These are phyloP conservation scores for Colinus virginianus DNA, from an alignment of 2,113 vertebrate genomes.

Conservation along the genomic window DNA sequence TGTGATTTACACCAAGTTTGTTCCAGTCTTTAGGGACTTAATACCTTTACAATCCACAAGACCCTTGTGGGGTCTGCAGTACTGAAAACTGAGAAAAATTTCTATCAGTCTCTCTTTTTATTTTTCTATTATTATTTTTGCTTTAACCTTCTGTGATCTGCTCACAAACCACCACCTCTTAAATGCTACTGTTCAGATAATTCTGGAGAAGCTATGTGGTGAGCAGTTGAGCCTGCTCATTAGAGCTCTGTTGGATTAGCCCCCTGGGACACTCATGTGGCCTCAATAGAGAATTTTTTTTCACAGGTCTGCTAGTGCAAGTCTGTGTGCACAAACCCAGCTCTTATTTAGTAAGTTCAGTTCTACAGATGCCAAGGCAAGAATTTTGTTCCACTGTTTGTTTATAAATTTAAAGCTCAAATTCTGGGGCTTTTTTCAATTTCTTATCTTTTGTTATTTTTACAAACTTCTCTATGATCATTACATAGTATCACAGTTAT, in stretches of 20 bases:
- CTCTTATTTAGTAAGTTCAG: not conserved
- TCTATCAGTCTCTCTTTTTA: not conserved
- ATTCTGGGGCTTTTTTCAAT: not conserved
- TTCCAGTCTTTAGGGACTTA: not conserved
- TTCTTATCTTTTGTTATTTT: not conserved
- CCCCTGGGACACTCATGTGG: not conserved
- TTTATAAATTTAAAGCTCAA: not conserved
- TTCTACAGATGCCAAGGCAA: not conserved
- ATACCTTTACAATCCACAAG: not conserved
- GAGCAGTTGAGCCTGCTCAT: not conserved
- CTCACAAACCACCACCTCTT: not conserved
- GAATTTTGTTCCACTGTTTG: not conserved
- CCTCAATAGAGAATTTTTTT: not conserved
- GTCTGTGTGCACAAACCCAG: not conserved
- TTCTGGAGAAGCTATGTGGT: not conserved
- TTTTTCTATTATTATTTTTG: not conserved
- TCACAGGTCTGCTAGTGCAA: not conserved
- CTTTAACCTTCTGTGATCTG: not conserved
- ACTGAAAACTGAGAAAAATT: not conserved
- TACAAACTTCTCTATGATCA: not conserved
- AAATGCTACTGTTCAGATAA: not conserved
- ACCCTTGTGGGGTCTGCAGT: not conserved
- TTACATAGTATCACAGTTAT: not conserved
- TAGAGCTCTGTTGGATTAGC: not conserved
- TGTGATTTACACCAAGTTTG: not conserved